phyloP scores from a whole-genome alignment of 1,140 invertebrate species.

The Trichonephila clavipes region DNA sequence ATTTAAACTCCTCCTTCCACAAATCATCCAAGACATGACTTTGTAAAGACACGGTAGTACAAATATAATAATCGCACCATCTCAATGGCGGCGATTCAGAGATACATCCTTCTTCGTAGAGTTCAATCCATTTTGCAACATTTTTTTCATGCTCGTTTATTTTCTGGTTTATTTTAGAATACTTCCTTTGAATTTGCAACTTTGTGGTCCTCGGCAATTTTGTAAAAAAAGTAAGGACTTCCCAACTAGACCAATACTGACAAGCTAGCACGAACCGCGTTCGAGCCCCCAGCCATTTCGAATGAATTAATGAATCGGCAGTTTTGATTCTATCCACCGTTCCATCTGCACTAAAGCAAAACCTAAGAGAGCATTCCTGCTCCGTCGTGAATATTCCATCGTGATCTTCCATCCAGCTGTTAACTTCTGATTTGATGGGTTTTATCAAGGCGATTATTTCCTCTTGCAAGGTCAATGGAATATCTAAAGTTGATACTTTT shows the following conservation, averaged over 20 bases:
- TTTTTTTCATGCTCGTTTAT: no score
- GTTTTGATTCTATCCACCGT: neutral
- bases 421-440: neutral
- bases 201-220: no score
- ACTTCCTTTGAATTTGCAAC: no score
- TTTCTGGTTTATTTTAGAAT: no score
- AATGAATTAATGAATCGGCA: no score
- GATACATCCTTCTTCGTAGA: no score
- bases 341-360: neutral
- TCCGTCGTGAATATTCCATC: neutral
- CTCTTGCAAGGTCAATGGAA: neutral
- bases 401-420: neutral
- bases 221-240: no score
- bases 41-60: neutral
- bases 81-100: neutral
- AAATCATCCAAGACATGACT: neutral
- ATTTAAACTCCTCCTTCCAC: neutral
- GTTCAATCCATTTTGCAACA: neutral
- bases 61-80: neutral
- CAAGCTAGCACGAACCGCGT: neutral
- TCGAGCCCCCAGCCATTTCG: no score
- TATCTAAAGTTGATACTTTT: neutral
- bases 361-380: no score
- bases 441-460: neutral
- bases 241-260: neutral